Evolutionary conservation across 2,888 invertebrate species (phyloP), one percentile per base, ranked within the genome.

Genomic region (Eupithecia dodoneata): DNA sequence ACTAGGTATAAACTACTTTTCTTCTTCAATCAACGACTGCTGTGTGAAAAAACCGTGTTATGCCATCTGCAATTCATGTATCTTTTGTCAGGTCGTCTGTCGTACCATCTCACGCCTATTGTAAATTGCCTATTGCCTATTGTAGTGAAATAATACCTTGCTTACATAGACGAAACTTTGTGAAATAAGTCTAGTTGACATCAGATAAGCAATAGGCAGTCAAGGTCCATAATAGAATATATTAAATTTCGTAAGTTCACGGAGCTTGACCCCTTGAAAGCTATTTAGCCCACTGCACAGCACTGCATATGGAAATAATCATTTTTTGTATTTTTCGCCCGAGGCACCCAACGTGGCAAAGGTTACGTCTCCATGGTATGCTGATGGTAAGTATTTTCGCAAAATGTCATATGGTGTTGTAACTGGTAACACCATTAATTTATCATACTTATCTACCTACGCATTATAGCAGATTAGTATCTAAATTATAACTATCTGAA

Each of bases 371-470:
- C 47, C 18, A 2, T 49, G 70, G 45, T 30, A 47, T 69, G 42
- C 45, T 45, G 67, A 44, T 44, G 18, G 70, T 66, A 63, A 75
- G 77, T 77, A 76, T 77, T 74, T 78, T 67, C 82, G 78, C 81
- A 80, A 84, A 85, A 85, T 85, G 85, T 82, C 86, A 84, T 80
- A 76, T 73, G 74, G 79, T 86, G 83, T 81, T 81, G 85, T 81
- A 85, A 86, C 70, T 70, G 18, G 45, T 45, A 70, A 47, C 80
- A 75, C 70, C 76, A 73, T 72, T 76, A 74, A 78, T 70, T 70
- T 70, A 77, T 75, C 47, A 77, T 55, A 41, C 41, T 42, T 71
- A 49, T 69, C 41, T 74, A 59, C 55, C 49, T 65, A 73, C 65
- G 49, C 65, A 73, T 70, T 49, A 70, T 30, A 47, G 30, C 70